These are phyloP conservation scores for Thunnus thynnus DNA, from an alignment of 2,113 vertebrate species.

Conservation along the genomic window DNA sequence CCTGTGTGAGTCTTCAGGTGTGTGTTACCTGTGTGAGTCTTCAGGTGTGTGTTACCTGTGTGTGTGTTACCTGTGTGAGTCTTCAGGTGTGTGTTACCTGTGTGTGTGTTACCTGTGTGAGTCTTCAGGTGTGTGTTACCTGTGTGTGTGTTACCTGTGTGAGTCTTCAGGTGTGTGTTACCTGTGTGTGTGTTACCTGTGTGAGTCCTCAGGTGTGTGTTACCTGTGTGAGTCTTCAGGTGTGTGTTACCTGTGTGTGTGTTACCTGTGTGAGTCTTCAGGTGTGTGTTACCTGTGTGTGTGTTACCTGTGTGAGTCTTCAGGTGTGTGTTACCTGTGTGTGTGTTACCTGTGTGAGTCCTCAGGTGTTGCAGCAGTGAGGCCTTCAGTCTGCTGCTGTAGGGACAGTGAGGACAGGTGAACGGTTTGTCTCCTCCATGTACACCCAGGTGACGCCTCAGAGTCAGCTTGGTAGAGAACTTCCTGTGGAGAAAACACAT, in stretches of 20 bases:
- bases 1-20: background rate
- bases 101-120: background rate
- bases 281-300: background rate
- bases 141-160: background rate
- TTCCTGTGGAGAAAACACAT: conserved; percentile 75
- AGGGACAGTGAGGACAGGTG: conserved; percentile 75
- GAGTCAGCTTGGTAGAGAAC: conserved; percentile 78
- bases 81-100: background rate
- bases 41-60: background rate
- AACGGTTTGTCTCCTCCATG: conserved; percentile 79
- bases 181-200: conserved; percentile 2
- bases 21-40: background rate
- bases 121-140: background rate
- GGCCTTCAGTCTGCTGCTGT: conserved; percentile 79
- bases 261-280: background rate
- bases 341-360: conserved; percentile 70
- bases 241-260: background rate
- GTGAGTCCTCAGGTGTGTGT: background rate
- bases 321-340: background rate
- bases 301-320: background rate
- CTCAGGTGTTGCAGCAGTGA: conserved; percentile 80
- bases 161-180: background rate
- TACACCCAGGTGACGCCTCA: conserved; percentile 80
- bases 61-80: background rate
- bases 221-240: too few relatives aligned